These are phyloP conservation scores for Rhyzopertha dominica DNA, from an alignment of 1,140 invertebrate species.

Conservation along the genomic window DNA sequence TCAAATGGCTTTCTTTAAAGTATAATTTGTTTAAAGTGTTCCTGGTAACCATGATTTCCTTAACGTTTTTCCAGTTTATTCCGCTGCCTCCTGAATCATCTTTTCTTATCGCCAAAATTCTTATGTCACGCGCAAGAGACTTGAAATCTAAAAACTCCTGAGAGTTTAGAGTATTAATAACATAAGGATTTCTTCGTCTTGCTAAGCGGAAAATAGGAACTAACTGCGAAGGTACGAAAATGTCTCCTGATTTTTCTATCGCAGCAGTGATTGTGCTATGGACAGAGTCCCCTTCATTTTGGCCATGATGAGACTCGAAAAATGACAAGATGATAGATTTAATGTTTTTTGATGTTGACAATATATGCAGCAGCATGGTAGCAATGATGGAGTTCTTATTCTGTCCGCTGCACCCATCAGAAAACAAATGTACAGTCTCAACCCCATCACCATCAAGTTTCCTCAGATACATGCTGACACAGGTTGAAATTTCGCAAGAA, in stretches of 20 bases:
- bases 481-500: too few relatives aligned
- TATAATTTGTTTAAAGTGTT: too few relatives aligned
- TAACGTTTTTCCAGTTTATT: conserved; percentile 7
- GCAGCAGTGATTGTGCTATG: conserved; percentile 11
- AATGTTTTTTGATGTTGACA: too few relatives aligned
- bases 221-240: conserved; percentile 6
- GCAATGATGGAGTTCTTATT: too few relatives aligned
- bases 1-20: too few relatives aligned
- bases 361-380: too few relatives aligned
- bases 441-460: too few relatives aligned
- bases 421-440: too few relatives aligned
- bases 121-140: conserved; percentile 4
- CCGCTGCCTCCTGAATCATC: conserved; percentile 6
- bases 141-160: conserved; percentile 14
- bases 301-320: conserved; percentile 5
- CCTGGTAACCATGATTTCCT: conserved; percentile 2
- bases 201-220: conserved; percentile 8
- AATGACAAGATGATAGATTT: conserved; percentile 5
- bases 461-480: too few relatives aligned
- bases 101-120: conserved; percentile 3
- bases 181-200: conserved; percentile 11
- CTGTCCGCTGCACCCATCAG: too few relatives aligned
- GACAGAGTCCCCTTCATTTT: conserved; percentile 12
- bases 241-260: conserved; percentile 9
- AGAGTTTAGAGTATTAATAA: conserved; percentile 1